phyloP scores from a whole-genome alignment of 2,888 invertebrate species.

The Xestoiulus laeticollis region DNA sequence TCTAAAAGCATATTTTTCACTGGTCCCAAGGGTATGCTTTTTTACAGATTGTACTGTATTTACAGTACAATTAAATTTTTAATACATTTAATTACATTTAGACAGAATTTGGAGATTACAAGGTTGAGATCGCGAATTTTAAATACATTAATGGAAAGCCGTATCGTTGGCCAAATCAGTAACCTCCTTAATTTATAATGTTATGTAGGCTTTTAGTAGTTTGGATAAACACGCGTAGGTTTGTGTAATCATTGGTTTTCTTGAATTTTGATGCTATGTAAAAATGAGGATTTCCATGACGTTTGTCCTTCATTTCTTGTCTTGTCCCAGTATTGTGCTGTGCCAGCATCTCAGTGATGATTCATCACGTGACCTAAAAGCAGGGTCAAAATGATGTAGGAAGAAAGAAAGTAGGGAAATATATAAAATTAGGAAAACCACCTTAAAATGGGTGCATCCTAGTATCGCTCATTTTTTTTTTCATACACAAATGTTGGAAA shows the following conservation, averaged over 20 bases:
- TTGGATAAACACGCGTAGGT: neutral
- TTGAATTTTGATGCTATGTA: neutral
- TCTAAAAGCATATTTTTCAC: no score
- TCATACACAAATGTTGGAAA: neutral
- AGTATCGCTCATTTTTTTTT: neutral
- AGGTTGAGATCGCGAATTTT: neutral
- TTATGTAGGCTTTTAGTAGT: neutral
- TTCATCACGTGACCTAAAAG: slow-evolving; percentile 23
- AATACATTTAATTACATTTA: no score
- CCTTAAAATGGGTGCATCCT: slow-evolving; percentile 39
- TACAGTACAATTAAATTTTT: no score
- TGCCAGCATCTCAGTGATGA: neutral
- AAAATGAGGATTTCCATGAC: neutral
- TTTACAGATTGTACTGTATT: no score
- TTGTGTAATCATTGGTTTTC: neutral
- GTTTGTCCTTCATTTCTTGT: slow-evolving; percentile 2
- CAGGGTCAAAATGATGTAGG: slow-evolving; percentile 9
- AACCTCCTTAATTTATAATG: neutral
- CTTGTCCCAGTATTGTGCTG: neutral
- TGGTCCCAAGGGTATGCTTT: no score
- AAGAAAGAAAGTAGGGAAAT: slow-evolving; percentile 30
- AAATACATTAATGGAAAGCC: neutral
- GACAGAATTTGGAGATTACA: neutral
- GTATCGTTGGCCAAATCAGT: neutral
- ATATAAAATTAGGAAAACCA: slow-evolving; percentile 41